These are phyloP conservation scores for Danio tinwini DNA, from an alignment of 2,797 vertebrate genomes.

Conservation along the genomic window DNA sequence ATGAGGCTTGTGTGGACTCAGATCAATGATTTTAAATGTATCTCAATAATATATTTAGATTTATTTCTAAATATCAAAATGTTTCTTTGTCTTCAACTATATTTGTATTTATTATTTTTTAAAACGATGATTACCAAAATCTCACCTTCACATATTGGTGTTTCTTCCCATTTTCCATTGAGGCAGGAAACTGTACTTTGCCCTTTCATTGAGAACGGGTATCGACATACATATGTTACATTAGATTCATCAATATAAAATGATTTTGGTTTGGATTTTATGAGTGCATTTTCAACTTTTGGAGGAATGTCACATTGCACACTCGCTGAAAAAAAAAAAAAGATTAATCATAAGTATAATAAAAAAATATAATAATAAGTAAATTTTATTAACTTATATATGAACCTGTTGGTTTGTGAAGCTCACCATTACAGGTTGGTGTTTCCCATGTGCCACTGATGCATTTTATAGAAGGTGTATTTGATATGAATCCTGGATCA, in stretches of 20 bases:
- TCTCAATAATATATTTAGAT: too few relatives aligned
- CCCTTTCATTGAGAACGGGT: neutral
- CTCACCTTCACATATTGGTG: constrained; percentile 39
- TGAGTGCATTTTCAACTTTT: constrained; percentile 37
- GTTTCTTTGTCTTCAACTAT: too few relatives aligned
- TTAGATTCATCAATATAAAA: neutral
- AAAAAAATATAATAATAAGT: too few relatives aligned
- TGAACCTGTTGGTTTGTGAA: neutral
- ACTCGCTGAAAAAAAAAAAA: neutral
- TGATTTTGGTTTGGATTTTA: neutral
- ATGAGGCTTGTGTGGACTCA: too few relatives aligned
- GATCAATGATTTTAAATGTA: too few relatives aligned
- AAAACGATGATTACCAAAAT: too few relatives aligned
- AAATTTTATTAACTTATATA: too few relatives aligned
- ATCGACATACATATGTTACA: constrained; percentile 17
- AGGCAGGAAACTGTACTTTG: neutral
- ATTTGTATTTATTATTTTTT: too few relatives aligned
- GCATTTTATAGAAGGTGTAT: accelerated
- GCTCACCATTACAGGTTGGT: constrained; percentile 39
- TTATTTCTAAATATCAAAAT: too few relatives aligned
- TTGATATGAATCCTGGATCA: constrained; percentile 1
- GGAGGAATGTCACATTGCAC: constrained; percentile 41
- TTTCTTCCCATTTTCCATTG: neutral
- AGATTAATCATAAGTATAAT: too few relatives aligned
- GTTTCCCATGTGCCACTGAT: constrained; percentile 36